A percentile compares a stretch with the other conserved stretches of the same genome.
Conservation (phyloP, 2,888 invertebrate genomes). For the Teleiodes luculella region DNA sequence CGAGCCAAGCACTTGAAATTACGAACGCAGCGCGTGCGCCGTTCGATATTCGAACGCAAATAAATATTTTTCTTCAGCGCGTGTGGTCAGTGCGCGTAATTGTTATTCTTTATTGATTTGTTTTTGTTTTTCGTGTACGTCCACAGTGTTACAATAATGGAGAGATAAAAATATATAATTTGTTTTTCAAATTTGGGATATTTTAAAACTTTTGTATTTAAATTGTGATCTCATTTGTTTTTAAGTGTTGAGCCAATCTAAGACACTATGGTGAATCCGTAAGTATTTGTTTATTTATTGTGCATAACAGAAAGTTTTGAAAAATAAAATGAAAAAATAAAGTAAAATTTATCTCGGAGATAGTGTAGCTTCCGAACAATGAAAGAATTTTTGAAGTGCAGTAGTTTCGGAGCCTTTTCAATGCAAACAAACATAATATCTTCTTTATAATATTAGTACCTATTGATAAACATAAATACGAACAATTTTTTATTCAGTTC, state of each 20-base stretch:
- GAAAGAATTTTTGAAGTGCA: no score
- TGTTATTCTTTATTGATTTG: neutral
- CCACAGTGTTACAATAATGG: neutral
- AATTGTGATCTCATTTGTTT: no score
- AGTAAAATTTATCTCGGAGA: no score
- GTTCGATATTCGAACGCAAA: neutral
- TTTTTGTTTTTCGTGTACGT: neutral
- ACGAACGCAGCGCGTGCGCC: neutral
- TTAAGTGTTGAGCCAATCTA: no score
- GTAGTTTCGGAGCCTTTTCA: no score
- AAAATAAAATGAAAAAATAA: neutral
- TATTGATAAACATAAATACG: no score
- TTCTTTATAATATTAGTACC: no score
- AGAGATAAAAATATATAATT: neutral
- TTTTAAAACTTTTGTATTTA: no score
- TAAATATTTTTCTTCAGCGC: neutral
- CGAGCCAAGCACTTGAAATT: constrained; percentile 6
- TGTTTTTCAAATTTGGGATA: neutral
- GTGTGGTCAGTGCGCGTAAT: neutral
- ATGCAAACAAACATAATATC: no score
- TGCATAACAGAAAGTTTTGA: neutral
- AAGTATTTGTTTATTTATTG: neutral
- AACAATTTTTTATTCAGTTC: no score
- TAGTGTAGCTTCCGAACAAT: no score
- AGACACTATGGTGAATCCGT: constrained; percentile 3